Evolutionary conservation across 2,888 invertebrate species (phyloP), one percentile per base, ranked within the genome.

Genomic region (Baccha elongata): DNA sequence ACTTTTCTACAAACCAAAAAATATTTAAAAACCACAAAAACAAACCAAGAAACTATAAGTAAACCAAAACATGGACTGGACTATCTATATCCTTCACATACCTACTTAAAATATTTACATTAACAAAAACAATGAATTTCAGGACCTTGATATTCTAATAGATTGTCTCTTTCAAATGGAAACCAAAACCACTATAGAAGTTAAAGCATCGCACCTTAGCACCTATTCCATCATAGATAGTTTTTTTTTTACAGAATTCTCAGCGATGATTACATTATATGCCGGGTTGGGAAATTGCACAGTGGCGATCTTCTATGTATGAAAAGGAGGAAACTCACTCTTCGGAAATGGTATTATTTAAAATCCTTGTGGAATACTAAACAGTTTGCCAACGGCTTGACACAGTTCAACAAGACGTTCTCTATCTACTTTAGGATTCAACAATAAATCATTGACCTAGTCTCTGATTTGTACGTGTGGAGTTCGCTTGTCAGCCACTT

Each of bases 401-500:
- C 83, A 83, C 83, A 83, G 72, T 83, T 83, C 72, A 64, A 73
- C 58, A 83, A 78, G 83, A 78, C 44, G 53, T 71, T 53, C 78
- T 78, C 78, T 78, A 78, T 68, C 83, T 46, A 68, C 72, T 83
- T 68, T 44, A 11, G 55, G 73, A 72, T 83, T 73, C 72, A 62
- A 73, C 73, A 78, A 83, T 83, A 83, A 83, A 83, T 83, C 83
- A 83, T 83, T 83, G 83, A 83, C 83, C 83, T 64, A 78, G 83
- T 78, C 78, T 83, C 78, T 83, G 83, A 83, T 83, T 76, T 76
- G 83, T 73, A 83, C 83, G 83, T 83, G 83, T 73, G 68, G 83
- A 78, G 83, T 64, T 83, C 58, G 67, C 42, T 68, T 83, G 83
- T 83, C 83, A 83, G 83, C 78, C 40, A 68, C 78, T 23, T 5